These are phyloP conservation scores for Ondatra zibethicus DNA, from an alignment of 2,113 vertebrate genomes.

Conservation along the genomic window DNA sequence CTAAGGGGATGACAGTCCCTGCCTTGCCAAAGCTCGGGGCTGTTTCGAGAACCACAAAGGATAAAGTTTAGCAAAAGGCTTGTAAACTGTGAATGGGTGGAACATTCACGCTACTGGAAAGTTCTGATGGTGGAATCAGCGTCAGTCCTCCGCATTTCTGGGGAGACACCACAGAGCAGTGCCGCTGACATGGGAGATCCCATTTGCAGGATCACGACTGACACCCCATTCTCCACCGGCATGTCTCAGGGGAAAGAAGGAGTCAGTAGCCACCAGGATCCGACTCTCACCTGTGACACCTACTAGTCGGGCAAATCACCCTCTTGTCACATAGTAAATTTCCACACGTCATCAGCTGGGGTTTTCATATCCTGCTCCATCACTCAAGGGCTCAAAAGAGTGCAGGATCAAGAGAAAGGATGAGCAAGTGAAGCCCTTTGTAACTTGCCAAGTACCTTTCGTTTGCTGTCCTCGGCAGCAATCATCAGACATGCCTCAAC, in stretches of 20 bases:
- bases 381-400: background rate
- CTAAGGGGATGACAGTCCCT: background rate
- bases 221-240: too few relatives aligned
- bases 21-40: background rate
- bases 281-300: background rate
- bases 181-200: background rate
- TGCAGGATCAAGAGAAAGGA: background rate
- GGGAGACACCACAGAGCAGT: background rate
- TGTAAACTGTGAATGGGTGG: background rate
- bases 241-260: background rate
- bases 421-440: background rate
- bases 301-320: background rate
- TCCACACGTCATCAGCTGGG: background rate
- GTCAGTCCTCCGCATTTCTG: background rate
- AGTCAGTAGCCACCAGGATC: background rate
- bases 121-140: background rate
- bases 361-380: background rate
- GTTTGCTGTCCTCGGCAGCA: background rate
- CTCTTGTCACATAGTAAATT: slow-evolving; percentile 3
- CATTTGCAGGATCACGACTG: background rate
- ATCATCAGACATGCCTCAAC: background rate
- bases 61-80: background rate
- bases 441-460: background rate
- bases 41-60: background rate
- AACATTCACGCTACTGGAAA: background rate